These are phyloP conservation scores for Seira ritae DNA, from an alignment of 2,888 invertebrate genomes.

Conservation along the genomic window DNA sequence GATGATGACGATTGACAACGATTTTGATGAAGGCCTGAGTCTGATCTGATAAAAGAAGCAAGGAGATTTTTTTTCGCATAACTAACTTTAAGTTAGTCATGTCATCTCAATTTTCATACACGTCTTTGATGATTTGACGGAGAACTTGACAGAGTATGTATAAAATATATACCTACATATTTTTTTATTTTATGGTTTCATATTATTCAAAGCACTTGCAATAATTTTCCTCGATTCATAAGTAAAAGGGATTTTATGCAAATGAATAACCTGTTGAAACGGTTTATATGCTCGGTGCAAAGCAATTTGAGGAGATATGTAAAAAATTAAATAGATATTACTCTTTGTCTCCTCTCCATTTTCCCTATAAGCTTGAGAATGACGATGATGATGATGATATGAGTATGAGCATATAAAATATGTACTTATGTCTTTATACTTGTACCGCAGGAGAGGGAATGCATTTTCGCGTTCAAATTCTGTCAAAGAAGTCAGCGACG, in stretches of 20 bases:
- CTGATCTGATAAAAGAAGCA: neutral
- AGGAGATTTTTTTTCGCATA: neutral
- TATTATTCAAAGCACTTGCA: neutral
- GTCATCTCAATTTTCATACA: neutral
- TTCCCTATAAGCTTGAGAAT: too few relatives aligned
- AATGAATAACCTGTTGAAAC: slow-evolving; percentile 9
- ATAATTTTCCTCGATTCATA: neutral
- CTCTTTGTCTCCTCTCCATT: too few relatives aligned
- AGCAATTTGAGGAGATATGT: slow-evolving; percentile 9
- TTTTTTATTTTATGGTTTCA: neutral
- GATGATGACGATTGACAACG: neutral
- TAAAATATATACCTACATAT: too few relatives aligned
- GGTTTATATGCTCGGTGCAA: neutral
- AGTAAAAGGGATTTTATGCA: neutral
- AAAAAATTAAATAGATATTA: too few relatives aligned
- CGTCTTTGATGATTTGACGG: neutral
- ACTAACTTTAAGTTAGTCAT: neutral
- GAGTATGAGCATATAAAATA: too few relatives aligned
- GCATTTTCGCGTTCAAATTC: slow-evolving; percentile 49
- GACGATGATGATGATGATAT: too few relatives aligned
- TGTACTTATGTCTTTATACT: neutral
- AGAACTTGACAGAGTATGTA: neutral
- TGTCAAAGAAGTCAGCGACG: slow-evolving; percentile 74
- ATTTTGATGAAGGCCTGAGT: neutral
- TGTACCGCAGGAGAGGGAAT: slow-evolving; percentile 7